Conservation (phyloP, 2,888 invertebrate genomes). For the Drosophila peninsularis region DNA sequence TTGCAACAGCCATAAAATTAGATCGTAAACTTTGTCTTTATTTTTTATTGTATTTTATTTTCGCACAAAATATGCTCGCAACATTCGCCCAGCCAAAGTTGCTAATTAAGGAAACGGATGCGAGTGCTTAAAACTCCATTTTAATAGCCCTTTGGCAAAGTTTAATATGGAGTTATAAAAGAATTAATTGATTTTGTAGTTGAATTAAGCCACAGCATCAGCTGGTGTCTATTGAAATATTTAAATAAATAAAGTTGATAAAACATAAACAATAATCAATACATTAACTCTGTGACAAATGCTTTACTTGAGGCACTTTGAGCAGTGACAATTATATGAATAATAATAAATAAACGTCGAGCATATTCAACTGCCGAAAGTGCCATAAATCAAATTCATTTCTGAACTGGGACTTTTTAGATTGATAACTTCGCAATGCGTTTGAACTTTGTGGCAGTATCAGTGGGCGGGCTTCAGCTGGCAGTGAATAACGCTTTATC, state of each 20-base stretch:
- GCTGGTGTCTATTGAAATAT: neutral
- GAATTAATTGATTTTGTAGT: constrained; percentile 19
- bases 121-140: constrained; percentile 23
- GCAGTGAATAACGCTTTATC: constrained; percentile 21
- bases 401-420: constrained; percentile 6
- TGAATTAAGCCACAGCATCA: neutral
- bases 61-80: constrained; percentile 32
- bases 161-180: constrained; percentile 1
- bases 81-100: constrained; percentile 42
- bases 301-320: neutral
- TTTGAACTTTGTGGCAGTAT: constrained; percentile 23
- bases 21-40: constrained; percentile 59
- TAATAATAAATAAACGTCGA: constrained; percentile 9
- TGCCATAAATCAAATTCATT: constrained; percentile 44
- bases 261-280: neutral
- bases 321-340: neutral
- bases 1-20: constrained; percentile 59
- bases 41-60: constrained; percentile 9
- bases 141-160: constrained; percentile 35
- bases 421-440: constrained; percentile 41
- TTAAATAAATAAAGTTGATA: neutral
- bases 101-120: constrained; percentile 61
- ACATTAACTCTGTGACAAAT: constrained; percentile 1
- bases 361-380: constrained; percentile 12
- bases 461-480: constrained; percentile 5